Conservation (phyloP, 2,797 vertebrate species). For the Anolis apletophallus region DNA sequence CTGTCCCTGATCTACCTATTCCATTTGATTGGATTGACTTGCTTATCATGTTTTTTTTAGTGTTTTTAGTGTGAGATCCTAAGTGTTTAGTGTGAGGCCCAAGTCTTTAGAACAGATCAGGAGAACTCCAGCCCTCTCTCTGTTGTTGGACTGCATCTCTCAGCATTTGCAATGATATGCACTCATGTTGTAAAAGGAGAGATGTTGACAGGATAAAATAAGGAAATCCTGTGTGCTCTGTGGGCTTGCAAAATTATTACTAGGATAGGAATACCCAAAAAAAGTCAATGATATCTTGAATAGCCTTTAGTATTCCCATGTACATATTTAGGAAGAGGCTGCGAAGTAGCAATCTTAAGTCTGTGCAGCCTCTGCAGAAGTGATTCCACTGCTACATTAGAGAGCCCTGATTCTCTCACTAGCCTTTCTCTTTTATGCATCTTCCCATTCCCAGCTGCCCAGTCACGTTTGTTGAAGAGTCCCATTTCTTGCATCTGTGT, state of each 20-base stretch:
- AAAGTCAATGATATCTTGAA: neutral
- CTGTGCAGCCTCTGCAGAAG: conserved; percentile 35
- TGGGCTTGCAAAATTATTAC: neutral
- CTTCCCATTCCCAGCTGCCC: conserved; percentile 46
- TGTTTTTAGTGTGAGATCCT: too few species aligned
- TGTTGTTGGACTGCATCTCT: neutral
- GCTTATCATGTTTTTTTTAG: neutral
- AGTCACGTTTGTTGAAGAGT: conserved; percentile 62
- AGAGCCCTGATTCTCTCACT: neutral
- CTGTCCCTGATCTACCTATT: neutral
- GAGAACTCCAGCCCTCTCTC: neutral
- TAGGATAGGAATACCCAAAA: neutral
- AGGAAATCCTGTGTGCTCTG: neutral
- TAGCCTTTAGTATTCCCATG: neutral
- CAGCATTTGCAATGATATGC: neutral
- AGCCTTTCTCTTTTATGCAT: conserved; percentile 37
- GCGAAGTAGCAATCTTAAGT: conserved; percentile 5
- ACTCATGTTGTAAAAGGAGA: rapidly evolving
- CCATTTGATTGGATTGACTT: neutral
- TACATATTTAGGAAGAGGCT: neutral
- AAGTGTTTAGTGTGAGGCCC: neutral
- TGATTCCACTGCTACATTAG: conserved; percentile 13
- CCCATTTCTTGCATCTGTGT: conserved; percentile 74
- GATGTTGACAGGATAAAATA: rapidly evolving
- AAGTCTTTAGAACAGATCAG: conserved; percentile 2